Base-by-base conservation (phyloP, 2,888 invertebrate genomes). In the Phymatocera aterrima region DNA sequence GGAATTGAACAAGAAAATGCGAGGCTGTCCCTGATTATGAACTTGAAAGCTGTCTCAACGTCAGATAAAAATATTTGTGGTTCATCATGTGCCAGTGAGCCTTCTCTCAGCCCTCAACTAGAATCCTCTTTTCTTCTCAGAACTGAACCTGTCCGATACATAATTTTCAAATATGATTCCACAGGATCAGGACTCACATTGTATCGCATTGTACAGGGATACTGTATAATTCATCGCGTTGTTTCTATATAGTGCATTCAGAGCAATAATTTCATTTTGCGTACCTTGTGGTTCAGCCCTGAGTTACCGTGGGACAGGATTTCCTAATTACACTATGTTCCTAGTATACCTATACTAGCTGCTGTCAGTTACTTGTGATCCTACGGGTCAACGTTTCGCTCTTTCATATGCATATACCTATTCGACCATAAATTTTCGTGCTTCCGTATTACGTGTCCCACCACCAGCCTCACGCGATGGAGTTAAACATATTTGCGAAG, bases 281-380 rank as follows among this genome's bases (percentile, higher is more conserved):
- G 48, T 51, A 51, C n/a, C 48, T 51, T 34, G 21, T 34, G 34
- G n/a, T 72, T 72, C 34, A 70, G 51, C 18, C 34, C 24, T 48
- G 72, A 51, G 8, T 72, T 51, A 72, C 34, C 48, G 51, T 34
- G 72, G 72, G 31, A 18, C 68, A 72, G 72, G 72, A 72, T 72
- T 51, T 72, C 72, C 72, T 72, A 72, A 72, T 51, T 72, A 72
- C 34, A 31, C 72, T 72, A 51, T 10, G 34, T n/a, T n/a, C n/a
- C n/a, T n/a, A n/a, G n/a, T n/a, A n/a, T n/a, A n/a, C 51, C 51
- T 34, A 64, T 64, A 46, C 68, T 10, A 72, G 34, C 72, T 31
- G 48, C 34, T 51, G 48, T 72, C 72, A 68, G 68, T 68, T 72
- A 72, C 72, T 72, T 51, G 51, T 72, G 72, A 72, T 51, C 51